Percentiles rank a stretch among this genome's conserved stretches.
Conservation (phyloP, 2,797 vertebrate species). For the Heteromormyrus szaboi region DNA sequence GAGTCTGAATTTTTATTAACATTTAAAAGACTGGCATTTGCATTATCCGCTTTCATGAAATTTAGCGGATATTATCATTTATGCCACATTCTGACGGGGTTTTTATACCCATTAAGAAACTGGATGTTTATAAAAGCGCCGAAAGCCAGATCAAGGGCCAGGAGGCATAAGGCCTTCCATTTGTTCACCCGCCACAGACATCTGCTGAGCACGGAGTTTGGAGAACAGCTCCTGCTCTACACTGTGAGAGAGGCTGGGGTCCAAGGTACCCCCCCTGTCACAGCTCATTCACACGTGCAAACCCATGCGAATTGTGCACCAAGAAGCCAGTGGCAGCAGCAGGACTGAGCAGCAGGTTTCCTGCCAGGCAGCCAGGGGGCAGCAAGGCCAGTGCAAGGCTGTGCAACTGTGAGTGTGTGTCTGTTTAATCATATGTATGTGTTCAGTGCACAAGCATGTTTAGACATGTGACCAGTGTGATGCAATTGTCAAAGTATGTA, state of each 20-base stretch:
- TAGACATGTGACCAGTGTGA: slow-evolving; percentile 13
- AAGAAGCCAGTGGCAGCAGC: slow-evolving; percentile 21
- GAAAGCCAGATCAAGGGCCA: background rate
- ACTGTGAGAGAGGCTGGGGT: background rate
- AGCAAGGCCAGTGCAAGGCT: slow-evolving; percentile 32
- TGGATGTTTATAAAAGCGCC: background rate
- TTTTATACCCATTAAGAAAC: background rate
- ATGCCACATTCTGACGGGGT: background rate
- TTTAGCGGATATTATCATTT: background rate
- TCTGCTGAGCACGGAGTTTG: background rate
- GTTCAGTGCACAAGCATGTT: slow-evolving; percentile 22
- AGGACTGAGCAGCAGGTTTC: slow-evolving; percentile 1
- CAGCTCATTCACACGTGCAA: slow-evolving; percentile 24
- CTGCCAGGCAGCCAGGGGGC: slow-evolving; percentile 30
- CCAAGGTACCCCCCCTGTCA: background rate
- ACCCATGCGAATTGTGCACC: background rate
- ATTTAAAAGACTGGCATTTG: background rate
- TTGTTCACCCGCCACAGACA: background rate
- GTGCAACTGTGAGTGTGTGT: background rate
- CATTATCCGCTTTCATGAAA: background rate
- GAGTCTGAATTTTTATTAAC: background rate
- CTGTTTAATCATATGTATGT: slow-evolving; percentile 21
- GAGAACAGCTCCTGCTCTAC: background rate
- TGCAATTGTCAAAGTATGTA: slow-evolving; percentile 4
- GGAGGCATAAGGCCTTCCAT: background rate